Conservation (phyloP, 2,113 vertebrate species). For the Protobothrops mucrosquamatus region DNA sequence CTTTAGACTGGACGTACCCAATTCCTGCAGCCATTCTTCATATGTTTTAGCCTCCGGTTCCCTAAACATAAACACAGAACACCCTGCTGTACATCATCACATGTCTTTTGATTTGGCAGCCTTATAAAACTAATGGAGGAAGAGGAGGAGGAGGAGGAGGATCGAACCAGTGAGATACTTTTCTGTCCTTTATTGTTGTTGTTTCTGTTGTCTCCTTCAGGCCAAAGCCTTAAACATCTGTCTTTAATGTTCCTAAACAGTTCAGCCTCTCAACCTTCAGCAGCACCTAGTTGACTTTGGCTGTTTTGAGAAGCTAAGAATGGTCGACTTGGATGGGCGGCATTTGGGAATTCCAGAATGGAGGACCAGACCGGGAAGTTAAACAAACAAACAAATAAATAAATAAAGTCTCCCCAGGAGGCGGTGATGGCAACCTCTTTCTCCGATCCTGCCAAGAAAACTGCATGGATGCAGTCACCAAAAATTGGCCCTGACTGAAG, state of each 20-base stretch:
- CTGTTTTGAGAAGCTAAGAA: background rate
- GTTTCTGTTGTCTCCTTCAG: background rate
- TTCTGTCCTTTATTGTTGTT: background rate
- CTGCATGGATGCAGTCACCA: background rate
- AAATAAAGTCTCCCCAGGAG: background rate
- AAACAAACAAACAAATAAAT: background rate
- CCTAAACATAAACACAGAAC: too few relatives aligned
- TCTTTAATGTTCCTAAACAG: background rate
- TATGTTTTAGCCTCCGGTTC: too few relatives aligned
- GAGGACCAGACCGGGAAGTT: background rate
- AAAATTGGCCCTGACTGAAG: background rate
- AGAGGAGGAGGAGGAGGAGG: too few relatives aligned
- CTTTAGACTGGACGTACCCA: too few relatives aligned
- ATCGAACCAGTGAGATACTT: background rate
- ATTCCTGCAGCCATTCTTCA: too few relatives aligned
- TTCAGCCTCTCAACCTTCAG: background rate
- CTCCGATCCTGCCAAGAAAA: background rate
- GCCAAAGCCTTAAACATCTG: background rate
- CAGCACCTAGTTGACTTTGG: background rate
- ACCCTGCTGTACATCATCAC: background rate
- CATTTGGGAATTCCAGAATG: background rate
- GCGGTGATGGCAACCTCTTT: background rate
- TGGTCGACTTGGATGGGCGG: background rate
- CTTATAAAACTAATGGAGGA: background rate
- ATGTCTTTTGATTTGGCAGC: background rate